Evolutionary conservation across 2,797 vertebrate species (phyloP).

Genomic region (Alauda arvensis): DNA sequence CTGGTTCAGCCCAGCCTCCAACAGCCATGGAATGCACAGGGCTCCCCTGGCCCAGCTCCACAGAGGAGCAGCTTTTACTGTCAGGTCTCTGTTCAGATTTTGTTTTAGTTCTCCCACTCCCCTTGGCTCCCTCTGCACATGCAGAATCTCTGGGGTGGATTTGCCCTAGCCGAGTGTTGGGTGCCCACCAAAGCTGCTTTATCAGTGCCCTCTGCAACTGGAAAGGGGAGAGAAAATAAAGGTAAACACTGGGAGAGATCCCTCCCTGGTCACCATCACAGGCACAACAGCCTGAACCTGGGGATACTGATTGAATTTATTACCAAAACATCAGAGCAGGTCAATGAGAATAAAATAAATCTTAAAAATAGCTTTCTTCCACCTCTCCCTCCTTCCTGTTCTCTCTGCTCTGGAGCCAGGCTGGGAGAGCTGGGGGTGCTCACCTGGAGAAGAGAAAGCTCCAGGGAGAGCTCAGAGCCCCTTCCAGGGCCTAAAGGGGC

Average conservation of each 20-base stretch:
- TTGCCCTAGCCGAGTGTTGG: background rate
- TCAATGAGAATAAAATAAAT: background rate
- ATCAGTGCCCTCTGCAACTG: background rate
- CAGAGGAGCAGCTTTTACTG: background rate
- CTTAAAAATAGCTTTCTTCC: background rate
- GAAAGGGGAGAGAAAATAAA: background rate
- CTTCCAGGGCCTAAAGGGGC: background rate
- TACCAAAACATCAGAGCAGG: background rate
- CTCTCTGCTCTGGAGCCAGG: background rate
- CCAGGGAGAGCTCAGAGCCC: background rate
- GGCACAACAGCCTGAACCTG: background rate
- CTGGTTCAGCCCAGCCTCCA: background rate
- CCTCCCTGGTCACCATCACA: background rate
- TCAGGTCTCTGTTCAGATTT: too few species aligned
- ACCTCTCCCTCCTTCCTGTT: background rate
- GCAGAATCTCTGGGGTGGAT: background rate
- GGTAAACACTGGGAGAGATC: background rate
- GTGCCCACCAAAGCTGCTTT: background rate
- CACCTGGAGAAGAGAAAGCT: background rate
- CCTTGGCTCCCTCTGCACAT: background rate
- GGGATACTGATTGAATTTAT: background rate
- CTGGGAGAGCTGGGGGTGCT: background rate
- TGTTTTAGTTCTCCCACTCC: background rate
- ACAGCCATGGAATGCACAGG: background rate
- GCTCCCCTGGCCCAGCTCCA: background rate